phyloP scores from a whole-genome alignment of 2,888 invertebrate genomes.

The Micoletzkya japonica region DNA sequence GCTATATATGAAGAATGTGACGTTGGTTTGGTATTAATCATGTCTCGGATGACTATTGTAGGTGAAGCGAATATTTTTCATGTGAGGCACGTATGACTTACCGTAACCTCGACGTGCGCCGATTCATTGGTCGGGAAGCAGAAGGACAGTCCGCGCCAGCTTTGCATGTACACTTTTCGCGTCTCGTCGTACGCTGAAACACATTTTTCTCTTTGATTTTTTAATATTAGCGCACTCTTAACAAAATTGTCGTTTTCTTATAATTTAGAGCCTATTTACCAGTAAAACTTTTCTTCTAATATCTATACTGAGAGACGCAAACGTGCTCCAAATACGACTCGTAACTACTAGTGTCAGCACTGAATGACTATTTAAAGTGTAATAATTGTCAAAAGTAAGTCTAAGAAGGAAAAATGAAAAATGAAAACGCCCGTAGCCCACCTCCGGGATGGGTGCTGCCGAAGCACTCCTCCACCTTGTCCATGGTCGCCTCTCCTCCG shows the following conservation, averaged over 20 bases:
- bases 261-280: background rate
- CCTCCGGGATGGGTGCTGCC: conserved; percentile 95
- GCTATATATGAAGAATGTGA: too few species aligned
- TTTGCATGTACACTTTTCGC: conserved; percentile 89
- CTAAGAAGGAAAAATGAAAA: background rate
- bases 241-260: background rate
- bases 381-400: background rate
- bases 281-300: too few species aligned
- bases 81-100: too few species aligned
- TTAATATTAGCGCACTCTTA: background rate
- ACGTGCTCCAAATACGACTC: too few species aligned
- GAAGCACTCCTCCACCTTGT: conserved; percentile 97
- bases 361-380: too few species aligned
- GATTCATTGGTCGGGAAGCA: conserved; percentile 85
- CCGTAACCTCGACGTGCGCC: conserved; percentile 68
- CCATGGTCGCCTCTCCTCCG: conserved; percentile 90
- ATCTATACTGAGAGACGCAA: too few species aligned
- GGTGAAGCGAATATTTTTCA: too few species aligned
- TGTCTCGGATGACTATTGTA: too few species aligned
- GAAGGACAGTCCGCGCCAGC: conserved; percentile 94
- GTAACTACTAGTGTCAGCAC: too few species aligned
- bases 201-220: background rate
- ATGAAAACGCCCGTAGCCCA: conserved; percentile 36
- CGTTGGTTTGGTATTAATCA: too few species aligned
- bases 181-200: conserved; percentile 84